These are phyloP conservation scores for Pandemis cinnamomeana DNA, from an alignment of 2,888 invertebrate genomes.

Conservation along the genomic window DNA sequence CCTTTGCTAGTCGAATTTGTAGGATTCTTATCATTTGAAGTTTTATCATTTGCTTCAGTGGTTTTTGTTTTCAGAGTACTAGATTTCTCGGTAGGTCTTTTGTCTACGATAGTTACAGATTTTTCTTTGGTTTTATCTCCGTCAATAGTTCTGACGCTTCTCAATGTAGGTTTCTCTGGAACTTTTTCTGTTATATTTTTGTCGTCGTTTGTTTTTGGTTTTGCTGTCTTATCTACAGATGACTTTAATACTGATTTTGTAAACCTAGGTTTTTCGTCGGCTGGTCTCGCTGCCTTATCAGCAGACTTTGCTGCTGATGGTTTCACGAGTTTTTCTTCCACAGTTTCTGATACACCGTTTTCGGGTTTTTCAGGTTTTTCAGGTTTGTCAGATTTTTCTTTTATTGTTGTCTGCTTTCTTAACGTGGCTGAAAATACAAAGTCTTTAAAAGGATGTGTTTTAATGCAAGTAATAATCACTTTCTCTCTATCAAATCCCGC, in stretches of 20 bases:
- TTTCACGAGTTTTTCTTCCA: constrained; percentile 74
- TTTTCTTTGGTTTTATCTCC: constrained; percentile 77
- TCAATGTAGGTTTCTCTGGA: constrained; percentile 67
- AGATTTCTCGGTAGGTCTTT: constrained; percentile 60
- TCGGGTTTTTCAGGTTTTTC: constrained; percentile 57
- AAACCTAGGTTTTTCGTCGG: constrained; percentile 49
- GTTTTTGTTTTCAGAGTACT: constrained; percentile 47
- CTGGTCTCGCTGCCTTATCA: constrained; percentile 59
- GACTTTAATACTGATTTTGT: constrained; percentile 45
- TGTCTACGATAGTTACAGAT: constrained; percentile 75
- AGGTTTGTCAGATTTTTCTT: constrained; percentile 58
- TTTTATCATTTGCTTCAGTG: constrained; percentile 48
- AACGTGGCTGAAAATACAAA: constrained; percentile 66
- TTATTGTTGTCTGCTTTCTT: constrained; percentile 78
- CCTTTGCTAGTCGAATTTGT: constrained; percentile 48
- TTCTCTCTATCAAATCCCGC: no score
- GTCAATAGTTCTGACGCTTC: constrained; percentile 75
- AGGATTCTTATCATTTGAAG: constrained; percentile 51
- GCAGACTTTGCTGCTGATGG: constrained; percentile 70
- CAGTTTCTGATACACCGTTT: constrained; percentile 68
- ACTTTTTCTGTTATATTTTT: constrained; percentile 53
- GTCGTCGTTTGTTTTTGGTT: constrained; percentile 41
- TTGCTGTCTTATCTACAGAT: constrained; percentile 54
- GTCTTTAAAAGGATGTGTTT: not conserved
- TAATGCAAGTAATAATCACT: not conserved